phyloP scores from a whole-genome alignment of 2,888 invertebrate genomes.

The Drosophila putrida region DNA sequence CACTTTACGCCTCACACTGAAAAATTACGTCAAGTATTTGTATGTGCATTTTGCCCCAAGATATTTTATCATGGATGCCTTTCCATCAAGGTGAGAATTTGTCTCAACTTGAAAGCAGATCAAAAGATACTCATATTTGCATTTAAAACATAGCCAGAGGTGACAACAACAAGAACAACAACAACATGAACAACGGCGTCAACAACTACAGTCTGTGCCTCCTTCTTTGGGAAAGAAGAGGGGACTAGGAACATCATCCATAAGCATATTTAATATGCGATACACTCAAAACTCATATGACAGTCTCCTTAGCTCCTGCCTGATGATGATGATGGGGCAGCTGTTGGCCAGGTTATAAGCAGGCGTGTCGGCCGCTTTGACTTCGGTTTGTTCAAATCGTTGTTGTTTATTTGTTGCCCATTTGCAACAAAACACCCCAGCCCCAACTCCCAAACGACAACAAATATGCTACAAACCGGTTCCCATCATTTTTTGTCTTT shows the following conservation, averaged over 20 bases:
- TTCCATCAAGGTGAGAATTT: constrained; percentile 73
- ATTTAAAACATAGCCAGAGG: constrained; percentile 52
- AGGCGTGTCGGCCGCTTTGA: constrained; percentile 63
- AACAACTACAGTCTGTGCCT: not conserved
- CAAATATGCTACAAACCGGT: constrained; percentile 68
- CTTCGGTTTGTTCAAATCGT: constrained; percentile 48
- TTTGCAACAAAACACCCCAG: constrained; percentile 73
- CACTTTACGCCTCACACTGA: constrained; percentile 26
- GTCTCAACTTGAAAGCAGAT: constrained; percentile 64
- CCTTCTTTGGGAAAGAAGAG: not conserved
- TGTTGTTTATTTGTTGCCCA: constrained; percentile 73
- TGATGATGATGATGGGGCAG: constrained; percentile 41
- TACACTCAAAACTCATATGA: constrained; percentile 7
- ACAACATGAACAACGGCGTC: not conserved
- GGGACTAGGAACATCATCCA: not conserved
- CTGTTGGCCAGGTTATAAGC: constrained; percentile 44
- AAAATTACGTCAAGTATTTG: constrained; percentile 14
- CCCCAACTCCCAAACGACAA: constrained; percentile 49
- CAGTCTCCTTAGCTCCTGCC: constrained; percentile 9
- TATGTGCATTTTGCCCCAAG: constrained; percentile 11
- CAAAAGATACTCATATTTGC: constrained; percentile 71
- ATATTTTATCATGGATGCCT: constrained; percentile 14
- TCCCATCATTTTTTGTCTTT: constrained; percentile 47
- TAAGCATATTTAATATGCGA: constrained; percentile 25
- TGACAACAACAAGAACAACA: constrained; percentile 30